phyloP scores from a whole-genome alignment of 2,888 invertebrate species.

The Dryobotodes eremita region DNA sequence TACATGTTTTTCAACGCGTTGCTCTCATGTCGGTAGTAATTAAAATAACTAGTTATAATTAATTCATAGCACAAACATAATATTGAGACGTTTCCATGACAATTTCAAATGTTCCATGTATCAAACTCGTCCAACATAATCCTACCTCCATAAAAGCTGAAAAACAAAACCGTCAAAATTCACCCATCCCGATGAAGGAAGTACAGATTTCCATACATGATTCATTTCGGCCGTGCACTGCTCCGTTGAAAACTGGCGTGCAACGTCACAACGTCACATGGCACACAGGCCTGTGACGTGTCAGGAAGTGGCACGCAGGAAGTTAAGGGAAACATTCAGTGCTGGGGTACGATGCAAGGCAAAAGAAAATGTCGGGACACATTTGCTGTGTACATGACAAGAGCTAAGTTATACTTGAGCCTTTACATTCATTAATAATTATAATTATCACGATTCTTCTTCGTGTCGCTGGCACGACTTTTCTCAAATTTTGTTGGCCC shows the following conservation, averaged over 20 bases:
- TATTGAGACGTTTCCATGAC: background rate
- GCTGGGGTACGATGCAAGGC: conserved; percentile 63
- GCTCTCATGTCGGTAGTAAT: background rate
- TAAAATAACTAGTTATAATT: background rate
- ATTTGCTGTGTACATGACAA: too few relatives aligned
- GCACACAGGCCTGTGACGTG: conserved; percentile 83
- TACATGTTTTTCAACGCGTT: background rate
- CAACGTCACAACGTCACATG: conserved; percentile 75
- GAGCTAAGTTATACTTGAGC: too few relatives aligned
- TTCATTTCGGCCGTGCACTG: conserved; percentile 58
- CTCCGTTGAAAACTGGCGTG: conserved; percentile 65
- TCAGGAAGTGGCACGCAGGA: conserved; percentile 87
- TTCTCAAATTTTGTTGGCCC: too few relatives aligned
- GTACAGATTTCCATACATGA: conserved; percentile 59
- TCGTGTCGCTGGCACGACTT: too few relatives aligned
- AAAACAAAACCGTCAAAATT: background rate
- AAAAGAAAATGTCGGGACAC: too few relatives aligned
- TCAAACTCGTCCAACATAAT: background rate
- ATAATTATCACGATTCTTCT: too few relatives aligned
- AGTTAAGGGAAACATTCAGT: conserved; percentile 83
- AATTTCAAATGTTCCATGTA: background rate
- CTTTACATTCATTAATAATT: too few relatives aligned
- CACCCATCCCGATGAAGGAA: conserved; percentile 40
- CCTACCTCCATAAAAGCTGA: background rate
- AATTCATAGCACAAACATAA: background rate